These are phyloP conservation scores for Notothenia coriiceps DNA, from an alignment of 2,113 vertebrate genomes.

Conservation along the genomic window DNA sequence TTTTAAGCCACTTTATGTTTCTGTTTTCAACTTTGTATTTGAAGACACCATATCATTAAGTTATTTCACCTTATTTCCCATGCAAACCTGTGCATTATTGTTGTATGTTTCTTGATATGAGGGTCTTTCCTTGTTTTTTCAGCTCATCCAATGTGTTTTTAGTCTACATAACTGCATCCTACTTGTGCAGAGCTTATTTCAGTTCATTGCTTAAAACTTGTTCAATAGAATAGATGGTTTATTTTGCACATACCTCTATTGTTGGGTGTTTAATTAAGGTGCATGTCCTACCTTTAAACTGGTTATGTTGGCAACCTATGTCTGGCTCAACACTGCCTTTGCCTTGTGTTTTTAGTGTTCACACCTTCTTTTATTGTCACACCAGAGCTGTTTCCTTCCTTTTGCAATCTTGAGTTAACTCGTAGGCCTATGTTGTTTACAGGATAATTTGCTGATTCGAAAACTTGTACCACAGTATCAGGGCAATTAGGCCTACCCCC, in stretches of 20 bases:
- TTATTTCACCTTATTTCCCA: background rate
- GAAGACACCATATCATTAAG: background rate
- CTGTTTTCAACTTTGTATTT: background rate
- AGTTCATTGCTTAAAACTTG: background rate
- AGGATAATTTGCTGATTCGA: background rate
- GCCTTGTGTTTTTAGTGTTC: background rate
- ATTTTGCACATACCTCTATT: background rate
- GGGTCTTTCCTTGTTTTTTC: background rate
- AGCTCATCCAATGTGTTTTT: background rate
- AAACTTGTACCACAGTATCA: background rate
- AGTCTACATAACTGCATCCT: background rate
- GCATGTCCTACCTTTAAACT: background rate
- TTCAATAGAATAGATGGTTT: background rate
- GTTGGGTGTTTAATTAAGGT: background rate
- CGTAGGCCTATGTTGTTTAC: background rate
- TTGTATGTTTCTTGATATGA: background rate
- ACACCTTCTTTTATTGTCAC: background rate
- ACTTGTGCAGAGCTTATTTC: background rate
- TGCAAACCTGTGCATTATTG: background rate
- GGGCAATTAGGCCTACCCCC: background rate
- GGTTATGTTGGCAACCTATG: background rate
- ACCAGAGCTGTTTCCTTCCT: background rate
- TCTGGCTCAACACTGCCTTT: background rate
- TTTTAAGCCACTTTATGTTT: background rate
- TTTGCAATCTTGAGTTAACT: background rate